Base-by-base conservation (phyloP, 1,140 invertebrate species). In the Leptinotarsa lineolata region DNA sequence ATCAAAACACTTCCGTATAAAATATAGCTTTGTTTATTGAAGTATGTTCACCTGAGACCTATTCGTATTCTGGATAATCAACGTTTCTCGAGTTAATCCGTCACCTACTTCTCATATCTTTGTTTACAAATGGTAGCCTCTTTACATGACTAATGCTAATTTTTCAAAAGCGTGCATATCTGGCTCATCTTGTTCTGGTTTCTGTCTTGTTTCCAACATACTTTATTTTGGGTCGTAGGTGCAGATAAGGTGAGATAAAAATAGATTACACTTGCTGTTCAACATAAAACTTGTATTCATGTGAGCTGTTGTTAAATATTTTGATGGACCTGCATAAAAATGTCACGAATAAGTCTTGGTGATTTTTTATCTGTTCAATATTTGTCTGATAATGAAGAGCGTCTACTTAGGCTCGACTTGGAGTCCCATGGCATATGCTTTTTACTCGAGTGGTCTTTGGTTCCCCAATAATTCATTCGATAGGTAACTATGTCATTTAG, bases 81-180 rank as follows among this genome's bases (percentile, higher is more conserved):
- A 46, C 64, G 44, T 30, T 65, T 74, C 54, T 60, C 73, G 67
- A 76, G 76, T 75, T 74, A 78, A 76, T 79, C 78, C 76, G 78
- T 79, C 78, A 79, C 78, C 78, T 74, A 79, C 78, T 79, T 78
- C 70, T 74, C 74, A 72, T 79, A 74, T 79, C 78, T 75, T 72
- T 79, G 78, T 79, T 79, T 79, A 79, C 45, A 68, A 18, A 22
- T 68, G 30, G 66, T 68, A 68, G 45, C 66, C 66, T 48, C 66
- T 68, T 68, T 39, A 68, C 66, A 46, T 48, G 39, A 46, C 30
- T 68, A 39, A 68, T 68, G 66, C 66, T 68, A 68, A 68, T 68
- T 68, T 68, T 68, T 68, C 66, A 68, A 68, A 68, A 68, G 66
- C 66, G 66, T 68, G 66, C 66, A 68, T 68, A 68, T 68, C 66